Evolutionary conservation across 1,140 invertebrate species (phyloP), one percentile per base, ranked within the genome.

Genomic region (Bemisia tabaci): DNA sequence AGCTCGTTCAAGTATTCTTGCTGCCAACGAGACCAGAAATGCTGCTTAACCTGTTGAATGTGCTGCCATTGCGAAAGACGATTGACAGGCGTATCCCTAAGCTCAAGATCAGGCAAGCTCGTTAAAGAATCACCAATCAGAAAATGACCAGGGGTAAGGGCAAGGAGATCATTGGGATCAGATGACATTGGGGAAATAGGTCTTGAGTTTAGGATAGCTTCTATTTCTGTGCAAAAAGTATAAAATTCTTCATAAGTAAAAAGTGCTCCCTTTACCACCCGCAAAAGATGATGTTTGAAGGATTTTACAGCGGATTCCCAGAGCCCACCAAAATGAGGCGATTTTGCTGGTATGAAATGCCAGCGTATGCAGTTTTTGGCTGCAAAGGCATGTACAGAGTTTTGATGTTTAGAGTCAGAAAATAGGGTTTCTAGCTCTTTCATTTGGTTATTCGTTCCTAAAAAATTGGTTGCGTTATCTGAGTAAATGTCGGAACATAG

Each of bases 1-100:
- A 78, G 65, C 27, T 69, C 60, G 23, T 65, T 63, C 0, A 78
- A 21, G 66, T 78, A 78, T 60, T 78, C 77, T 22, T 27, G 66
- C 12, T 26, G 26, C 74, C 74, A 77, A 33, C 69, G 60, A 21
- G 67, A 22, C 75, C 74, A 77, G 63, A 77, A 75, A 60, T 73
- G 62, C 65, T 77, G 73, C 22, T 60, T 59, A 0, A 72, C 17
- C 62, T 72, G 65, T 33, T 72, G 66, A 1, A 72, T 39, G 1
- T 33, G 62, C 58, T 74, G 68, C 70, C 71, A 77, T 1, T 62
- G 59, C 24, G 63, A 63, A 24, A 59, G 12, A 12, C 12, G 12
- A 12, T 11, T 11, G 12, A 22, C 11, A 9, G 11, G 5, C 9
- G 23, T 12, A 21, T 12, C 5, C 9, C 22, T 62, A 2, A 73